Percentiles rank a stretch among this genome's conserved stretches.
Conservation (phyloP, 2,888 invertebrate genomes). For the Dryococelus australis region DNA sequence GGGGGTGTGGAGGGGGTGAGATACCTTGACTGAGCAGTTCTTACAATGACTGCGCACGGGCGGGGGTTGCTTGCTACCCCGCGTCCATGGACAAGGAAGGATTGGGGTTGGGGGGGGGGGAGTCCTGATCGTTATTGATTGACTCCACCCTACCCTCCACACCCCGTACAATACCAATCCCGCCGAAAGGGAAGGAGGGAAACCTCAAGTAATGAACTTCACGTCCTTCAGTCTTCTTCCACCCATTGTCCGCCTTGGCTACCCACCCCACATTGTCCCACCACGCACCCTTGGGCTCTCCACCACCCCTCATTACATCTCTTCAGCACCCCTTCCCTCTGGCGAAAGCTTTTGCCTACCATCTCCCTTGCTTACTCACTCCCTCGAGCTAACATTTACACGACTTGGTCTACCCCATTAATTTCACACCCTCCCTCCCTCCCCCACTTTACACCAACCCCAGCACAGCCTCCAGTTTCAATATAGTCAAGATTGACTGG, state of each 20-base stretch:
- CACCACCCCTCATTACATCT: slow-evolving; percentile 6
- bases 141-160: not conserved
- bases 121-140: not conserved
- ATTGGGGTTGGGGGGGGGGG: not conserved
- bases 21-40: not conserved
- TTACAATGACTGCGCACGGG: not conserved
- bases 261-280: not conserved
- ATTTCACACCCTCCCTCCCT: too few species aligned
- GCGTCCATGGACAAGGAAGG: not conserved
- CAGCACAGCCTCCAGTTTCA: not conserved
- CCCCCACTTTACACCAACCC: too few species aligned
- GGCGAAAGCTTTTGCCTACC: not conserved
- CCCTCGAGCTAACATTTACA: too few species aligned
- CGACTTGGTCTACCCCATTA: too few species aligned
- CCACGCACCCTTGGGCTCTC: not conserved
- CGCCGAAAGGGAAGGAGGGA: not conserved
- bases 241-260: not conserved
- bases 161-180: not conserved
- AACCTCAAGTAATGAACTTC: slow-evolving; percentile 16
- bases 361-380: not conserved
- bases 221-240: not conserved
- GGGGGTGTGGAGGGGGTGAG: not conserved
- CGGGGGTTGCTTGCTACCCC: not conserved
- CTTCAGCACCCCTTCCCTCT: not conserved
- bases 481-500: not conserved